These are phyloP conservation scores for Lophius americanus DNA, from an alignment of 2,797 vertebrate species.

Conservation along the genomic window DNA sequence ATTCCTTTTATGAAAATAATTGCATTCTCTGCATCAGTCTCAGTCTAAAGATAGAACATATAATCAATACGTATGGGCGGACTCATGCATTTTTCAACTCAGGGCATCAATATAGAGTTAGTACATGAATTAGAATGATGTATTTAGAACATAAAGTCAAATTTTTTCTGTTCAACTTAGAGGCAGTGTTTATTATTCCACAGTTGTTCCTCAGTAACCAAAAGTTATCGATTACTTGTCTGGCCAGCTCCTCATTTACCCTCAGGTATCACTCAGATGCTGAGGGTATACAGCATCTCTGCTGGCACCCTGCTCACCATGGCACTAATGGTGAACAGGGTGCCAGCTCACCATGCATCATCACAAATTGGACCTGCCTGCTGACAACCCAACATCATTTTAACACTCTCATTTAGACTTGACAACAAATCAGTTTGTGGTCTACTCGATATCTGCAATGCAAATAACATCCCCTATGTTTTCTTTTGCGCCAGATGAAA, in stretches of 20 bases:
- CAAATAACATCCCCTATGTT: slow-evolving; percentile 35
- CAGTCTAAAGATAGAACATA: too few species aligned
- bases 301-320: slow-evolving; percentile 33
- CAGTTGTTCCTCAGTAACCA: slow-evolving; percentile 38
- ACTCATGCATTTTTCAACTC: background rate
- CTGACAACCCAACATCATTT: slow-evolving; percentile 47
- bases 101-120: background rate
- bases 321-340: slow-evolving; percentile 24
- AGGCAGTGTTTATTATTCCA: slow-evolving; percentile 35
- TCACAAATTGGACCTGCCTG: background rate
- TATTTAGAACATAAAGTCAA: slow-evolving; percentile 10
- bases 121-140: background rate
- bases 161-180: slow-evolving; percentile 8
- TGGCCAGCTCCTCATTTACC: slow-evolving; percentile 19
- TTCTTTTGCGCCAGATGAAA: slow-evolving; percentile 44
- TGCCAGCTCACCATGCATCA: slow-evolving; percentile 52
- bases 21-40: too few species aligned
- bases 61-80: too few species aligned
- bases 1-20: too few species aligned
- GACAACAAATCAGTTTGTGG: slow-evolving; percentile 33
- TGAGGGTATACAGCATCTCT: slow-evolving; percentile 28
- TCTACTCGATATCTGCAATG: slow-evolving; percentile 41
- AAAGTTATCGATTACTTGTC: slow-evolving; percentile 73
- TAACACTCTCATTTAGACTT: slow-evolving; percentile 54
- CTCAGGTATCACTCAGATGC: slow-evolving; percentile 7